Evolutionary conservation across 1,140 invertebrate species (phyloP), one percentile per base, ranked within the genome.

Genomic region (Asbolus verrucosus): DNA sequence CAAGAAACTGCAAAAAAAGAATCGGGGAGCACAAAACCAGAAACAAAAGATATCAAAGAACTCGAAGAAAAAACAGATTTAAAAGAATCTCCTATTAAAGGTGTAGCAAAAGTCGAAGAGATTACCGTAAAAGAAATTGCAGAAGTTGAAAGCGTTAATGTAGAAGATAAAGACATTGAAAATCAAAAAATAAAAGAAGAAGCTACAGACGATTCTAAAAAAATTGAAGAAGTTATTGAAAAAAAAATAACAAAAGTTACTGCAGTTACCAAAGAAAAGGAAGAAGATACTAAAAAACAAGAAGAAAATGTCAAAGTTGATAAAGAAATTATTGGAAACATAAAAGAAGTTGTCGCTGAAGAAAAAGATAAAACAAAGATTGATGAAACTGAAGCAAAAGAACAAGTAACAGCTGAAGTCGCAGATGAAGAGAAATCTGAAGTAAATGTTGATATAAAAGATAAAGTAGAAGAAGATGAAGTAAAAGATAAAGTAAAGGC

Each of bases 31-130:
- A n/a, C n/a, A n/a, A n/a, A n/a, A n/a, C n/a, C n/a, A n/a, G n/a
- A n/a, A n/a, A n/a, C n/a, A n/a, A n/a, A n/a, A n/a, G n/a, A n/a
- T n/a, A n/a, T n/a, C 27, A 27, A 9, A 50, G 24, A 46, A 6
- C 16, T 16, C 13, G 33, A 71, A 71, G 14, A 24, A 2, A 14
- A 77, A 16, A 76, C 77, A 21, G 77, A 73, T 24, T 43, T 80
- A 0, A 81, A 71, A 65, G 38, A 54, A 4, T 46, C 18, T 2
- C 41, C 41, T 46, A 15, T 41, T 41, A 13, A 15, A 15, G 39
- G 16, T 41, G 16, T 4, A 13, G 41, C 18, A 5, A 21, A 46
- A 21, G 16, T n/a, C n/a, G n/a, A n/a, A n/a, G n/a, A n/a, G n/a
- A n/a, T n/a, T n/a, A n/a, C n/a, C n/a, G n/a, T n/a, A n/a, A n/a